Evolutionary conservation across 1,140 invertebrate species (phyloP).

Genomic region (Drosophila pseudoobscura): DNA sequence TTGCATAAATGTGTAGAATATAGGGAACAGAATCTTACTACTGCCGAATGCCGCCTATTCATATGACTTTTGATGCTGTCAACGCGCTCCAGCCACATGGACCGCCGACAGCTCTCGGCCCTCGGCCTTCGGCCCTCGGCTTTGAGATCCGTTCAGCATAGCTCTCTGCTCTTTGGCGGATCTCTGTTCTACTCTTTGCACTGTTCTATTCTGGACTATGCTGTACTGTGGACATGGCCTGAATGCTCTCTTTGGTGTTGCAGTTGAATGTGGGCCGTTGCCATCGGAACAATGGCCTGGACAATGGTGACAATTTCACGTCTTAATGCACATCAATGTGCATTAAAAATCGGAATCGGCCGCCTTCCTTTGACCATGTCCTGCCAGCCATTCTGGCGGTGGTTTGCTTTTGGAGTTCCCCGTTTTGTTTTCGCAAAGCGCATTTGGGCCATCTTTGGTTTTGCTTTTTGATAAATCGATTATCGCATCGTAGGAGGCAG

Average conservation of each 20-base stretch:
- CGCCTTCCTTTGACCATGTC: constrained; percentile 50
- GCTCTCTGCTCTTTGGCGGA: constrained; percentile 4
- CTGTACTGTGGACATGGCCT: constrained; percentile 3
- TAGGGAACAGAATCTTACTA: constrained; percentile 1
- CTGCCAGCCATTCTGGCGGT: constrained; percentile 14
- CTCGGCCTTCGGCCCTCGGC: not conserved
- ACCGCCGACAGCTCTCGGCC: constrained; percentile 39
- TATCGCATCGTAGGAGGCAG: constrained; percentile 75
- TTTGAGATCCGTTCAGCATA: constrained; percentile 5
- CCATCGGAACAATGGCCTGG: constrained; percentile 45
- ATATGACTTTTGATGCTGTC: constrained; percentile 73
- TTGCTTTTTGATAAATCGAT: constrained; percentile 79
- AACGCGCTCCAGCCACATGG: constrained; percentile 42
- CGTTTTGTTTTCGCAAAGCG: constrained; percentile 61
- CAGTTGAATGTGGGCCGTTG: constrained; percentile 55
- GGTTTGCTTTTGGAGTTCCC: constrained; percentile 35
- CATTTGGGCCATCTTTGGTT: constrained; percentile 43
- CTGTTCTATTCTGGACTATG: constrained; percentile 13
- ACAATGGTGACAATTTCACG: constrained; percentile 83
- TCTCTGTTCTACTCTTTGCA: constrained; percentile 30
- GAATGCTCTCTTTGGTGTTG: constrained; percentile 28
- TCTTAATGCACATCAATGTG: constrained; percentile 82
- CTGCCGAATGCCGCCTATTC: constrained; percentile 4
- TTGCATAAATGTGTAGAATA: constrained; percentile 22
- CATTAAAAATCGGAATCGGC: constrained; percentile 51